These are phyloP conservation scores for Anolis apletophallus DNA, from an alignment of 2,797 vertebrate genomes.

Conservation along the genomic window DNA sequence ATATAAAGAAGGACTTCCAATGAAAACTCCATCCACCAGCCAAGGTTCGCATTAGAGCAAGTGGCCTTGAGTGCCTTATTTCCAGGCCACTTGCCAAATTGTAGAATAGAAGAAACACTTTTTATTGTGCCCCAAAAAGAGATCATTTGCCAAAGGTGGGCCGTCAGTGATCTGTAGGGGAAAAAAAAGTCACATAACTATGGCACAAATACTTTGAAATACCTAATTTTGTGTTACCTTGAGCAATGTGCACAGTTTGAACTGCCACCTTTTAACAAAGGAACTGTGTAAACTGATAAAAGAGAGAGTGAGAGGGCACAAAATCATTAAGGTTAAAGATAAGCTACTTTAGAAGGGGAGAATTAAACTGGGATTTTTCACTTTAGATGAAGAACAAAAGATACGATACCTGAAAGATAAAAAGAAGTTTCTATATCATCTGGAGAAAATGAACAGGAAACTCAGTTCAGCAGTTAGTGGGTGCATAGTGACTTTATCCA, in stretches of 20 bases:
- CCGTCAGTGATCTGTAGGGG: background rate
- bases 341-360: conserved; percentile 18
- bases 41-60: background rate
- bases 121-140: background rate
- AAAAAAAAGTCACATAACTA: background rate
- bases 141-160: background rate
- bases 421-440: conserved; percentile 28
- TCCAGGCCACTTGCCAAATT: background rate
- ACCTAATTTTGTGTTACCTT: conserved; percentile 4
- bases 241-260: conserved; percentile 3
- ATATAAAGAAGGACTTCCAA: background rate
- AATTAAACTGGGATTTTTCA: conserved; percentile 20
- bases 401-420: conserved; percentile 7
- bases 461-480: background rate
- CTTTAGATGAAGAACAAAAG: conserved; percentile 25
- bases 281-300: background rate
- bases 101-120: background rate
- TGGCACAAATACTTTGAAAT: background rate
- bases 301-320: background rate
- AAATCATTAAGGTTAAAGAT: conserved; percentile 21
- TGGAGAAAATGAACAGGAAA: background rate
- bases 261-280: conserved; percentile 28
- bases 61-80: background rate
- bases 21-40: background rate
- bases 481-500: background rate